Conservation (phyloP, 2,888 invertebrate genomes). For the Stenodema calcarata region DNA sequence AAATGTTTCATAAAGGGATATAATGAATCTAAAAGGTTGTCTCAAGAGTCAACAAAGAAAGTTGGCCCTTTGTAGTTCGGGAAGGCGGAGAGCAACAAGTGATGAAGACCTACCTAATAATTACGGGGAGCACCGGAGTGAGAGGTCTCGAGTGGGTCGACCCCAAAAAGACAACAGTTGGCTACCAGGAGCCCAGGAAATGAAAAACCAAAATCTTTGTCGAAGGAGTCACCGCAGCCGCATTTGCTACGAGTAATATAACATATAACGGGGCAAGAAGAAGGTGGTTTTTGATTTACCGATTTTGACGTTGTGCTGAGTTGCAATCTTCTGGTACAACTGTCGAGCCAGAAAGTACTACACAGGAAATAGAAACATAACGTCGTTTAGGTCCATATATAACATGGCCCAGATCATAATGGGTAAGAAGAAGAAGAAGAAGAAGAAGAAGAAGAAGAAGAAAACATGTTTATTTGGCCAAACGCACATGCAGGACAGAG, state of each 20-base stretch:
- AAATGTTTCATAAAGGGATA: slow-evolving; percentile 48
- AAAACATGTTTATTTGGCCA: too few species aligned
- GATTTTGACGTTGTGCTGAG: too few species aligned
- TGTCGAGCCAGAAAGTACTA: too few species aligned
- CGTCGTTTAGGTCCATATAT: too few species aligned
- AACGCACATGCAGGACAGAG: too few species aligned
- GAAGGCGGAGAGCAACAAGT: slow-evolving; percentile 38
- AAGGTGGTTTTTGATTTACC: not conserved
- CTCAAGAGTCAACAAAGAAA: slow-evolving; percentile 50
- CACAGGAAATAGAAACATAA: too few species aligned
- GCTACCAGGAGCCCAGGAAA: not conserved
- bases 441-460: too few species aligned
- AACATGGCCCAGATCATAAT: too few species aligned
- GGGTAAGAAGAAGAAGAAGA: too few species aligned
- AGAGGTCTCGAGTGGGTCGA: slow-evolving; percentile 33
- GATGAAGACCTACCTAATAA: slow-evolving; percentile 46
- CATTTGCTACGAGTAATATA: not conserved
- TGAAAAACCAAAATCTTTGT: slow-evolving; percentile 32
- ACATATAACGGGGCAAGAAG: not conserved
- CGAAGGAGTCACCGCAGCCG: not conserved
- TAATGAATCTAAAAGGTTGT: slow-evolving; percentile 50
- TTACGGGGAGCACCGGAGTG: slow-evolving; percentile 38
- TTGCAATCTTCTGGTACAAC: too few species aligned
- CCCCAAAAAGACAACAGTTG: slow-evolving; percentile 30
- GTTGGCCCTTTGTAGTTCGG: slow-evolving; percentile 37